phyloP scores from a whole-genome alignment of 2,113 vertebrate genomes.

The Cariama cristata region DNA sequence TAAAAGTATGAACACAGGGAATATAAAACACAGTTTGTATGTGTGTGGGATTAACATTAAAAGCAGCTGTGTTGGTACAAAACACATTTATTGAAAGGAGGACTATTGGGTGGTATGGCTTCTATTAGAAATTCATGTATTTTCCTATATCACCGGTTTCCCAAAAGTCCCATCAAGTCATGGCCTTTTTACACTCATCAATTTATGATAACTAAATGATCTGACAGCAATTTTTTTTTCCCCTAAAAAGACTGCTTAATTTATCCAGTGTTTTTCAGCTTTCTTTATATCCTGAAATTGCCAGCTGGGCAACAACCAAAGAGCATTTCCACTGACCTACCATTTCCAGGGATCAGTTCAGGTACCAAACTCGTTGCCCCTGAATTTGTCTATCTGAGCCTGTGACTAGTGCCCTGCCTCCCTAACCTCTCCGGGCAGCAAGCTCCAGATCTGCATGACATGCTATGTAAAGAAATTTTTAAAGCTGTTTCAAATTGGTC shows the following conservation, averaged over 20 bases:
- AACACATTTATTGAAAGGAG: background rate
- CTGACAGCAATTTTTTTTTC: background rate
- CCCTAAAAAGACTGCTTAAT: background rate
- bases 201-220: background rate
- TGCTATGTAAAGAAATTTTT: fast-evolving
- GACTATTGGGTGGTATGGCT: background rate
- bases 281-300: background rate
- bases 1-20: background rate
- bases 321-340: background rate
- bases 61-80: background rate
- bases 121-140: background rate
- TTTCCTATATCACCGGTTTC: background rate
- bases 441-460: background rate
- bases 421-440: background rate
- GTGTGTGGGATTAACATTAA: background rate
- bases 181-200: background rate
- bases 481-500: background rate
- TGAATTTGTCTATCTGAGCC: background rate
- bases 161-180: background rate
- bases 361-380: background rate
- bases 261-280: background rate
- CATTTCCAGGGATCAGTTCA: background rate
- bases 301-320: background rate
- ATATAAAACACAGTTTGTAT: background rate
- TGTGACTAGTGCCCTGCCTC: background rate